Conservation (phyloP, 2,113 vertebrate genomes). For the Rhinolophus ferrumequinum region DNA sequence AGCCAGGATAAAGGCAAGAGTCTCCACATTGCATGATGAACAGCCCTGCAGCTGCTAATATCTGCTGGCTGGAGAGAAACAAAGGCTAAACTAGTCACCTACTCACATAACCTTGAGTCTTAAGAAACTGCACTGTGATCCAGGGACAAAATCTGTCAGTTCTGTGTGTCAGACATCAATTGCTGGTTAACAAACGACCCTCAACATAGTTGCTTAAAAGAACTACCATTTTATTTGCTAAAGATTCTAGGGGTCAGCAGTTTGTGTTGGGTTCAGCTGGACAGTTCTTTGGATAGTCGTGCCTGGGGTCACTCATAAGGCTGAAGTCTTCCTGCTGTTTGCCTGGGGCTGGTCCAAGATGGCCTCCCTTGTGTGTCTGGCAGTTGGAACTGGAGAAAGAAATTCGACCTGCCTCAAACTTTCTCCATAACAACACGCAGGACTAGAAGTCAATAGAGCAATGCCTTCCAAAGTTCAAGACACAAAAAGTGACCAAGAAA, state of each 20-base stretch:
- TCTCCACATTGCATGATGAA: rapidly evolving
- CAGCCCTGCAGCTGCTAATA: rapidly evolving
- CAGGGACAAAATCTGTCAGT: neutral
- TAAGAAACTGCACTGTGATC: neutral
- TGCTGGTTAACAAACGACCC: neutral
- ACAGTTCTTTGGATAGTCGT: neutral
- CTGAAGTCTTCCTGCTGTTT: neutral
- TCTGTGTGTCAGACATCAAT: neutral
- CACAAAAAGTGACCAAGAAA: neutral
- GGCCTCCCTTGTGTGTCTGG: neutral
- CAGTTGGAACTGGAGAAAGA: neutral
- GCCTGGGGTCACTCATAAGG: neutral
- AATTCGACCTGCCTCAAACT: neutral
- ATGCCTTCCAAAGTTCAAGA: neutral
- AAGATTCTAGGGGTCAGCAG: neutral
- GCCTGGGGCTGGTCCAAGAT: neutral
- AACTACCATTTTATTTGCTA: neutral
- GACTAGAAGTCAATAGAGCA: neutral
- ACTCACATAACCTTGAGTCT: neutral
- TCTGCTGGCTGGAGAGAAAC: neutral
- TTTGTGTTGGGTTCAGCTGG: neutral
- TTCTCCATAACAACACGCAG: neutral
- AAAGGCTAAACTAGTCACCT: neutral
- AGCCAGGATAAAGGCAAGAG: neutral
- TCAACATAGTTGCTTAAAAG: neutral